A percentile compares a stretch with the other conserved stretches of the same genome.
These are phyloP conservation scores for Lasioglossum figueresi DNA, from an alignment of 2,888 invertebrate genomes.

Conservation along the genomic window DNA sequence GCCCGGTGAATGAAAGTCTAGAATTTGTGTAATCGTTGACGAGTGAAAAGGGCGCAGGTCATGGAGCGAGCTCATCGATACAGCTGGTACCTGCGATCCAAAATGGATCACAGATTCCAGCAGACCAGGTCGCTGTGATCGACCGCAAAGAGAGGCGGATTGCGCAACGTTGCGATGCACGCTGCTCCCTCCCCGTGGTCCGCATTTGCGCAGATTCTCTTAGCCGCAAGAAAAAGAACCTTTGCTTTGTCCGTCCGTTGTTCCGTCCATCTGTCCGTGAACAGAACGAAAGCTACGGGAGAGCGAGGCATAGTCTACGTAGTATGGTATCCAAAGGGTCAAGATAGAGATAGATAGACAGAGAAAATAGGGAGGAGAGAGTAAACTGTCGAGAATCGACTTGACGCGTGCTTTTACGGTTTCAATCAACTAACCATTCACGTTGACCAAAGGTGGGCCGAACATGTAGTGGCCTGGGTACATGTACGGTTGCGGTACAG, in stretches of 20 bases:
- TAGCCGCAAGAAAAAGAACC: conserved; percentile 47
- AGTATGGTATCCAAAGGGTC: conserved; percentile 38
- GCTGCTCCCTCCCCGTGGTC: conserved; percentile 55
- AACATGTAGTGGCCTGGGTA: conserved; percentile 85
- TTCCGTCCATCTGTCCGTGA: conserved; percentile 73
- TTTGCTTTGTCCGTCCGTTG: conserved; percentile 58
- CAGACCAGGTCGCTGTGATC: neutral
- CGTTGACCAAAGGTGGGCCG: conserved; percentile 85
- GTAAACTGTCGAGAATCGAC: neutral
- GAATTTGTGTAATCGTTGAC: neutral
- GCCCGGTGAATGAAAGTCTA: neutral
- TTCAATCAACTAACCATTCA: conserved; percentile 83
- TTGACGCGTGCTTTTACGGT: neutral
- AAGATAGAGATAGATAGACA: neutral
- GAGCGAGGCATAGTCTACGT: conserved; percentile 20
- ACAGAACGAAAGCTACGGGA: conserved; percentile 67
- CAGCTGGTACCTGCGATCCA: neutral
- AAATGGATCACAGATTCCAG: neutral
- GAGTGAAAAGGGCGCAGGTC: neutral
- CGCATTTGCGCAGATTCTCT: conserved; percentile 45
- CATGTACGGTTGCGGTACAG: conserved; percentile 81
- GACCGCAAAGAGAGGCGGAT: conserved; percentile 12
- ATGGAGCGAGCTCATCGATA: neutral
- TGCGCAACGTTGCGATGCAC: conserved; percentile 50
- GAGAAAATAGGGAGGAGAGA: neutral